phyloP scores from a whole-genome alignment of 2,113 vertebrate species.

The Cebidichthys violaceus region DNA sequence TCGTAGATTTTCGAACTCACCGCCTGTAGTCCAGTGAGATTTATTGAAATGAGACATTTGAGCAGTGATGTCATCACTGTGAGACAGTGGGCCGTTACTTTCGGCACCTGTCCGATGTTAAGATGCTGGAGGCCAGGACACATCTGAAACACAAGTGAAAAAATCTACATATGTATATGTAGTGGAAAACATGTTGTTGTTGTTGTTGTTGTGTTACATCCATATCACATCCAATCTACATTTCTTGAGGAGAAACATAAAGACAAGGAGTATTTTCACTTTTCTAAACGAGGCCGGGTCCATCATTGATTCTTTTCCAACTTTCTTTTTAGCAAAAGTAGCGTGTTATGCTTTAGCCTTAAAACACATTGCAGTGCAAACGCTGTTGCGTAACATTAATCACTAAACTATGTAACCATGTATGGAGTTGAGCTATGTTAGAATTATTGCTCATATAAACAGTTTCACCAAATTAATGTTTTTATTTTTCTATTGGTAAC shows the following conservation, averaged over 20 bases:
- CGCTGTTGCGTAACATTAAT: too few relatives aligned
- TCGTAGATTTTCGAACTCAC: slow-evolving; percentile 47
- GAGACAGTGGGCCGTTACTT: slow-evolving; percentile 62
- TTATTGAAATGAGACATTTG: slow-evolving; percentile 63
- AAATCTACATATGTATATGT: not conserved
- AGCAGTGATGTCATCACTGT: slow-evolving; percentile 63
- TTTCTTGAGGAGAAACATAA: not conserved
- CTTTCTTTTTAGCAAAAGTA: too few relatives aligned
- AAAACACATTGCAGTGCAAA: too few relatives aligned
- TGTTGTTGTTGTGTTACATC: not conserved
- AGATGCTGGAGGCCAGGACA: slow-evolving; percentile 63
- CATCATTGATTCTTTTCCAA: too few relatives aligned
- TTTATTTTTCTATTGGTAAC: too few relatives aligned
- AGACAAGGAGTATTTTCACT: not conserved
- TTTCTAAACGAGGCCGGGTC: not conserved
- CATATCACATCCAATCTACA: not conserved
- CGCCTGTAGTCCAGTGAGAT: slow-evolving; percentile 70
- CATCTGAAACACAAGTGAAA: slow-evolving; percentile 20
- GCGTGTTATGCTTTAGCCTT: too few relatives aligned
- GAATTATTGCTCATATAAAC: too few relatives aligned
- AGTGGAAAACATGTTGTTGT: not conserved
- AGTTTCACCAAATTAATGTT: too few relatives aligned
- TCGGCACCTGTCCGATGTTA: slow-evolving; percentile 76
- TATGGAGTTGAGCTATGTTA: too few relatives aligned
- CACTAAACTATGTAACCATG: too few relatives aligned